Percentiles rank a stretch among this genome's conserved stretches.
phyloP scores from a whole-genome alignment of 2,888 invertebrate genomes.

The Ditylenchus weischeri region DNA sequence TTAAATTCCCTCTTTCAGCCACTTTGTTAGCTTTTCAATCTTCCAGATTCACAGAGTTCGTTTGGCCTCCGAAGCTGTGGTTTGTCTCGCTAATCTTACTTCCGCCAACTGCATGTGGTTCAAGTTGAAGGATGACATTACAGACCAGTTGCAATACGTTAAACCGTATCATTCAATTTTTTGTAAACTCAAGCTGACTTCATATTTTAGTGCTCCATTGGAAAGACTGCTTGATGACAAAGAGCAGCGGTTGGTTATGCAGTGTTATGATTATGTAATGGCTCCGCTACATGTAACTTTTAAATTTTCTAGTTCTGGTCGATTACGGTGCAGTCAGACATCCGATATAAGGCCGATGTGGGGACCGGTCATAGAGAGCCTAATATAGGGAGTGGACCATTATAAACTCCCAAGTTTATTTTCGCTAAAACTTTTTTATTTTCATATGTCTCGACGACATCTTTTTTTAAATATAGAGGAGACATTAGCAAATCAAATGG shows the following conservation, averaged over 20 bases:
- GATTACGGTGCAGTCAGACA: no score
- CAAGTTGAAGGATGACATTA: slow-evolving; percentile 43
- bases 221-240: neutral
- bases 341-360: no score
- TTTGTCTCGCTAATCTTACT: slow-evolving; percentile 13
- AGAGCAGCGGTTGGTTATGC: neutral
- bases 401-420: no score
- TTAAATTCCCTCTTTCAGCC: neutral
- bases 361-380: no score
- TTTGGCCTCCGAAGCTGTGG: slow-evolving; percentile 11
- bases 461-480: no score
- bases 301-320: no score
- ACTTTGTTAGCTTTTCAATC: no score
- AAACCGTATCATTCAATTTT: slow-evolving; percentile 9
- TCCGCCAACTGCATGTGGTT: slow-evolving; percentile 40
- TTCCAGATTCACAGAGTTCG: slow-evolving; percentile 22
- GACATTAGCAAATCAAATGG: no score
- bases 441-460: no score
- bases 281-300: slow-evolving; percentile 17
- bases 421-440: no score
- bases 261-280: slow-evolving; percentile 22
- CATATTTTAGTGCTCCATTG: neutral
- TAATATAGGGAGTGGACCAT: no score
- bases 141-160: slow-evolving; percentile 32
- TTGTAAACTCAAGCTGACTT: no score